Percentiles rank a stretch among this genome's conserved stretches.
These are phyloP conservation scores for Eristalis intricaria DNA, from an alignment of 2,888 invertebrate species.

Conservation along the genomic window DNA sequence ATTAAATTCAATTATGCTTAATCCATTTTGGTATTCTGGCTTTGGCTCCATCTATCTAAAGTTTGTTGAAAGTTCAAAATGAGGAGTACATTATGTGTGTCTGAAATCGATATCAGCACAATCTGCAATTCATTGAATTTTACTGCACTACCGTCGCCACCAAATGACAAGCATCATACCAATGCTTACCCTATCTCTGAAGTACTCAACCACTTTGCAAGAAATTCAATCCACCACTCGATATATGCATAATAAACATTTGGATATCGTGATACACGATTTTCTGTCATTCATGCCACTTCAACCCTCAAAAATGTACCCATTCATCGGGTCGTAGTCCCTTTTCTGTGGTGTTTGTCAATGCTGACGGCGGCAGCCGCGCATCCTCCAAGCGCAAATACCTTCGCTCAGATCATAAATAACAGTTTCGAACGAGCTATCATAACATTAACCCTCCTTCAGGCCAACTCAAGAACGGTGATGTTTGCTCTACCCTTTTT, in stretches of 20 bases:
- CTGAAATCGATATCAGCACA: constrained; percentile 34
- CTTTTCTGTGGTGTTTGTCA: not conserved
- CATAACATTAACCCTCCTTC: constrained; percentile 27
- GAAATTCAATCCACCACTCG: constrained; percentile 52
- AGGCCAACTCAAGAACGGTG: constrained; percentile 3
- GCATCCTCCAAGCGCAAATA: constrained; percentile 15
- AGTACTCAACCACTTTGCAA: constrained; percentile 34
- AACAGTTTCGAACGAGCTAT: constrained; percentile 47
- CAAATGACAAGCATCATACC: not conserved
- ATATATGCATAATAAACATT: constrained; percentile 54
- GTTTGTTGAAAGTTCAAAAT: constrained; percentile 14
- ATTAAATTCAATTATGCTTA: too few species aligned
- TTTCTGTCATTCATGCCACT: constrained; percentile 30
- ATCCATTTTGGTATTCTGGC: not conserved
- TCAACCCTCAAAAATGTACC: constrained; percentile 15
- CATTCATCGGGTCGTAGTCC: constrained; percentile 23
- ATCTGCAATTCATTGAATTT: constrained; percentile 15
- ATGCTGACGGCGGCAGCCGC: not conserved
- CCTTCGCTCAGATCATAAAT: constrained; percentile 54
- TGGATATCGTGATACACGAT: constrained; percentile 52
- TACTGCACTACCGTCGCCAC: not conserved
- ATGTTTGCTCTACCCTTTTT: constrained; percentile 31
- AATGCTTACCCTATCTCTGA: constrained; percentile 2
- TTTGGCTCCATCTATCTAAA: not conserved
- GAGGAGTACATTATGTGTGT: constrained; percentile 6